phyloP scores from a whole-genome alignment of 2,113 vertebrate genomes.

The Genyomyrus donnyi region DNA sequence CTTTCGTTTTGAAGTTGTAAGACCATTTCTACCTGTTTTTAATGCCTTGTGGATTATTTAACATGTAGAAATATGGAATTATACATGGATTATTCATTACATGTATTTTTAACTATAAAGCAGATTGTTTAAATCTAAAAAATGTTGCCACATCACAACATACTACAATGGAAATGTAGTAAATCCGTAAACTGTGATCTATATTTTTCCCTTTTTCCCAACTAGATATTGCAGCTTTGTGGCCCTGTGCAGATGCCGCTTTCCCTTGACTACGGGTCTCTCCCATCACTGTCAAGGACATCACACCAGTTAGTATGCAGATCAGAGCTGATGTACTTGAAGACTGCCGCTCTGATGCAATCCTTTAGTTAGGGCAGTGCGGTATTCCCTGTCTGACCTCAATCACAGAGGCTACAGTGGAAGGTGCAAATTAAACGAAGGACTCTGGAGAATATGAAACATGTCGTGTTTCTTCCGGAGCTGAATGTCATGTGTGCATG shows the following conservation, averaged over 20 bases:
- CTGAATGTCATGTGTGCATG: background rate
- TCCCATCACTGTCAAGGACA: conserved; percentile 80
- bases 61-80: background rate
- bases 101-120: background rate
- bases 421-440: conserved; percentile 36
- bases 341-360: conserved; percentile 92
- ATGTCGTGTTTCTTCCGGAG: background rate
- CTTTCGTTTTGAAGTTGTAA: background rate
- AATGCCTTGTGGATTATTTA: background rate
- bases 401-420: conserved; percentile 68
- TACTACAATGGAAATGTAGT: background rate
- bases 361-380: conserved; percentile 86
- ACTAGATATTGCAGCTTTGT: background rate
- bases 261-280: conserved; percentile 72
- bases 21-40: background rate
- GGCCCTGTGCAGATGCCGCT: conserved; percentile 54
- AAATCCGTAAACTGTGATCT: background rate
- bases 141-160: background rate
- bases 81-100: background rate
- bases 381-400: conserved; percentile 80
- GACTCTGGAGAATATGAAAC: conserved; percentile 23
- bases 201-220: background rate
- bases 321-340: conserved; percentile 82
- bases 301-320: conserved; percentile 89
- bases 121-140: background rate